Evolutionary conservation across 2,797 vertebrate genomes (phyloP).

Genomic region (Acrossocheilus fasciatus): DNA sequence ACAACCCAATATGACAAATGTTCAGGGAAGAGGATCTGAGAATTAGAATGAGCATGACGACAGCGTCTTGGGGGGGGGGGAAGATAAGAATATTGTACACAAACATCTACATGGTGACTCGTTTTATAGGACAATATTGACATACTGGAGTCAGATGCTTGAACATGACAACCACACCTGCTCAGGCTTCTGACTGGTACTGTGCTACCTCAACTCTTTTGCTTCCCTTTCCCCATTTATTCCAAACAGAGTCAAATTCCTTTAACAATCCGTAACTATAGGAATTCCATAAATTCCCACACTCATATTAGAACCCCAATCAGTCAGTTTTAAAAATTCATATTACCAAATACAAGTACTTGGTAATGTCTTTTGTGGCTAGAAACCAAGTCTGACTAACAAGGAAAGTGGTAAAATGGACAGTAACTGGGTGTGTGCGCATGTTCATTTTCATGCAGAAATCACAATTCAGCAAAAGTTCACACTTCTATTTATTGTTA

Average conservation of each 20-base stretch:
- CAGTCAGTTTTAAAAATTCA: neutral
- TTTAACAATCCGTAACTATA: constrained; percentile 60
- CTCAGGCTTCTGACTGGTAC: neutral
- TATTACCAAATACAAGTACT: neutral
- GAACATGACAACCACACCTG: neutral
- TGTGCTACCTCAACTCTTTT: neutral
- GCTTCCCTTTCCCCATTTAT: no score
- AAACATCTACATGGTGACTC: neutral
- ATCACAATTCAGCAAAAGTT: neutral
- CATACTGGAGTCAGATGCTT: no score
- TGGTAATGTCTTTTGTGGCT: neutral
- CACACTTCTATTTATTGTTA: neutral
- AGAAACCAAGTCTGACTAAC: neutral
- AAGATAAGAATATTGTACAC: no score
- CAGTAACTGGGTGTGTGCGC: neutral
- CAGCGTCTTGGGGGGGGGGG: neutral
- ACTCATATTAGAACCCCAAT: neutral
- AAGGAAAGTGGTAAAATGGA: neutral
- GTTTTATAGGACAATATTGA: no score
- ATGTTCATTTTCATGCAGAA: neutral
- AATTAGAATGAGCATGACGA: neutral
- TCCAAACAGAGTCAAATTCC: constrained; percentile 51
- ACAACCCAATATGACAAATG: neutral
- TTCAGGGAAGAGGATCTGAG: neutral
- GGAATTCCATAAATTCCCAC: constrained; percentile 70